phyloP scores from a whole-genome alignment of 2,888 invertebrate species.

The Catotricha subobsoleta region DNA sequence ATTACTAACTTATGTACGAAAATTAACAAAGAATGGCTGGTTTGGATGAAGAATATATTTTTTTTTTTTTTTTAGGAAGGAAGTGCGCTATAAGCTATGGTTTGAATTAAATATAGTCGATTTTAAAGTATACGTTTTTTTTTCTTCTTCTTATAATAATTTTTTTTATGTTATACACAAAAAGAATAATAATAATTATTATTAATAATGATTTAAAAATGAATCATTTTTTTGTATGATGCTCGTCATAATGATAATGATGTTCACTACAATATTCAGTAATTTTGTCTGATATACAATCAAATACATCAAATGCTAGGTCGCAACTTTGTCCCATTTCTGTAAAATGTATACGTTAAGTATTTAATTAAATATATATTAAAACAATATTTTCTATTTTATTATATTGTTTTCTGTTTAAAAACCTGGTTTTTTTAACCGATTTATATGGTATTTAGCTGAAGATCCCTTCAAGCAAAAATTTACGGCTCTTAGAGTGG shows the following conservation, averaged over 20 bases:
- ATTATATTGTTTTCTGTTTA: neutral
- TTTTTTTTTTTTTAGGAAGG: no score
- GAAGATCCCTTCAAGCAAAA: conserved; percentile 38
- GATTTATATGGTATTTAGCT: conserved; percentile 22
- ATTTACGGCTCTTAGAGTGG: conserved; percentile 50
- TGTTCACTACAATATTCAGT: conserved; percentile 47
- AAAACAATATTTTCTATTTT: neutral
- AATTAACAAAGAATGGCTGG: no score
- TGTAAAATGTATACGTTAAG: conserved; percentile 27
- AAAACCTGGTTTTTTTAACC: conserved; percentile 18
- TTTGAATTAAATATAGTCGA: no score
- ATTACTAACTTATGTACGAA: no score
- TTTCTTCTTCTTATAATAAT: neutral
- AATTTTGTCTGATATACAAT: conserved; percentile 61
- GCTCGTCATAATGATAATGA: conserved; percentile 1
- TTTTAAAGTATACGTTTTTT: neutral
- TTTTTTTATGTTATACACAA: neutral
- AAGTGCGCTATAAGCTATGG: no score
- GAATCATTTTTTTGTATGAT: neutral
- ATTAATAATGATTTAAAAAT: neutral
- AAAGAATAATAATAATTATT: neutral
- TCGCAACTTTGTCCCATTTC: conserved; percentile 55
- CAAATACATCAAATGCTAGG: conserved; percentile 58
- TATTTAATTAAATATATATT: neutral
- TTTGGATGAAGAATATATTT: no score